phyloP scores from a whole-genome alignment of 2,888 invertebrate genomes.

The Morinoia aosen region DNA sequence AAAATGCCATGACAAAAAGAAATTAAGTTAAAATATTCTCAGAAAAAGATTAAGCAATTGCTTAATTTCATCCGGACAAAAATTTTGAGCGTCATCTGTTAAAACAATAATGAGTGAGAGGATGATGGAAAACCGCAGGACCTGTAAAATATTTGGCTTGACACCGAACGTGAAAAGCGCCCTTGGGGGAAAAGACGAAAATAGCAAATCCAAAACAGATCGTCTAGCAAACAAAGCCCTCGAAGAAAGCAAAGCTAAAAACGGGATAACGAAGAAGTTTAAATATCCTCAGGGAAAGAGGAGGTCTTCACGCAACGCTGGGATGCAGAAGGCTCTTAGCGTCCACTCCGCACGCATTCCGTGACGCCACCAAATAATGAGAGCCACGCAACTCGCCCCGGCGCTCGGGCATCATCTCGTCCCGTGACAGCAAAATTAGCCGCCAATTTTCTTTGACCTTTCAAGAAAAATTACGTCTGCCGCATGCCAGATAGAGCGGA shows the following conservation, averaged over 20 bases:
- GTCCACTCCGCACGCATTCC: conserved; percentile 25
- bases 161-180: background rate
- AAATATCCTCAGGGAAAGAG: background rate
- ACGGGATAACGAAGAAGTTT: background rate
- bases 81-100: background rate
- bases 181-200: background rate
- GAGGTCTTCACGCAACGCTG: background rate
- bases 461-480: conserved; percentile 33
- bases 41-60: background rate
- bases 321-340: conserved; percentile 26
- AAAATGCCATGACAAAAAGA: background rate
- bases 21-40: background rate
- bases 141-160: background rate
- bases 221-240: background rate
- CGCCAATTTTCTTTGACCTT: conserved; percentile 48
- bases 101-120: background rate
- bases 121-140: background rate
- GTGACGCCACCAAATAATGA: conserved; percentile 32
- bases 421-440: conserved; percentile 38
- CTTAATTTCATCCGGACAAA: background rate
- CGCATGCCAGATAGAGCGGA: background rate
- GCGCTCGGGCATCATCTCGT: conserved; percentile 33
- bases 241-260: background rate
- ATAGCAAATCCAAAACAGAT: background rate
- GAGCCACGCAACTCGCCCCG: conserved; percentile 28